phyloP scores from a whole-genome alignment of 2,888 invertebrate species.

The Calephelis perditalis region DNA sequence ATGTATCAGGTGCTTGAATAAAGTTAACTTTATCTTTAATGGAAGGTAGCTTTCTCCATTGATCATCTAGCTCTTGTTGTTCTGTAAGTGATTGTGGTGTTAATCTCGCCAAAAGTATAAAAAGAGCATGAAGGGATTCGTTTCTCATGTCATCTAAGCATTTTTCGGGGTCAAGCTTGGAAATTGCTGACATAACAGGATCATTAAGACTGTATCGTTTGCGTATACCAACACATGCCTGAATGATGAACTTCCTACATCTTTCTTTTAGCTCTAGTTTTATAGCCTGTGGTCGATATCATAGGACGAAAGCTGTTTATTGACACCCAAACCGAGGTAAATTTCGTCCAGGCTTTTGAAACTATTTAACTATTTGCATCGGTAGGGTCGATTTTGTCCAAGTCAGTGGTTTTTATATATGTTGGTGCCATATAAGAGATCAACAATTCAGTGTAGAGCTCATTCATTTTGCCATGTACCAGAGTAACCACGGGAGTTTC shows the following conservation, averaged over 20 bases:
- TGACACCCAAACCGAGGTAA: not conserved
- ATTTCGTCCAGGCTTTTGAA: not conserved
- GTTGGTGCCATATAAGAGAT: too few species aligned
- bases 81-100: not conserved
- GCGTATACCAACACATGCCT: not conserved
- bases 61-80: not conserved
- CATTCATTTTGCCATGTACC: not conserved
- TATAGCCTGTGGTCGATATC: not conserved
- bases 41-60: too few species aligned
- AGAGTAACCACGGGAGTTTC: slow-evolving; percentile 15
- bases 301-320: not conserved
- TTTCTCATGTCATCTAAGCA: not conserved
- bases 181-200: not conserved
- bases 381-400: too few species aligned
- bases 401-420: too few species aligned
- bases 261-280: not conserved
- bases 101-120: not conserved
- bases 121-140: not conserved
- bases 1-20: too few species aligned
- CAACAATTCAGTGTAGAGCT: too few species aligned
- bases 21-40: too few species aligned
- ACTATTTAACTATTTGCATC: too few species aligned
- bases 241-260: not conserved
- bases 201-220: not conserved
- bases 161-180: not conserved